A percentile compares a stretch with the other conserved stretches of the same genome.
phyloP scores from a whole-genome alignment of 2,797 vertebrate genomes.

The Microtus obscurus region DNA sequence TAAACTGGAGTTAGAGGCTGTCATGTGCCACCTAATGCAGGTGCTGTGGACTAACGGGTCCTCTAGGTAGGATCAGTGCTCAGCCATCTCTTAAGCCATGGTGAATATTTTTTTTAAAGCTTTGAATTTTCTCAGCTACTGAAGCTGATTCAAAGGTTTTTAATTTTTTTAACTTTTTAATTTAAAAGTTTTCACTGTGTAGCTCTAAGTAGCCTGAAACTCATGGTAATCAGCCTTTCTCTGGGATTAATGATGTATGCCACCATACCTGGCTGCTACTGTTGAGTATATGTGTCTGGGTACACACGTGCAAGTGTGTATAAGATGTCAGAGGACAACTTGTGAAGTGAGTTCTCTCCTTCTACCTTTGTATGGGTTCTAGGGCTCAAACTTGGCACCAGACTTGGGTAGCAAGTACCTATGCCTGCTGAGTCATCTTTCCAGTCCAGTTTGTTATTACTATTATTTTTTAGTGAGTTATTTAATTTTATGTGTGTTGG shows the following conservation, averaged over 20 bases:
- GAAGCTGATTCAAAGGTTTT: not conserved
- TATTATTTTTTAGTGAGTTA: not conserved
- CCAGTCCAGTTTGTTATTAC: not conserved
- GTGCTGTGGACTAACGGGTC: not conserved
- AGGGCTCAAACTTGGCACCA: not conserved
- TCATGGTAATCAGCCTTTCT: not conserved
- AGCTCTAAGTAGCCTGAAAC: not conserved
- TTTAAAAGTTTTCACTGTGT: not conserved
- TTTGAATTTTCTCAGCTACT: not conserved
- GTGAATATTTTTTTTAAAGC: not conserved
- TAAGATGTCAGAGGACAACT: not conserved
- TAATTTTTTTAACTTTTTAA: not conserved
- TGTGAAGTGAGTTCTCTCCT: not conserved
- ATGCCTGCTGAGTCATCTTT: not conserved
- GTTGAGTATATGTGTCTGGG: not conserved
- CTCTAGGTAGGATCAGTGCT: not conserved
- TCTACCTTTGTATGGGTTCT: not conserved
- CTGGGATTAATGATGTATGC: not conserved
- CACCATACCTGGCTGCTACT: not conserved
- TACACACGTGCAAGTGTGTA: not conserved
- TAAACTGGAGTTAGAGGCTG: not conserved
- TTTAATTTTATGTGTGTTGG: not conserved
- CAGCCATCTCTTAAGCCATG: not conserved
- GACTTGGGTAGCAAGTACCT: not conserved
- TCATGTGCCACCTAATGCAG: not conserved